Base-by-base conservation (phyloP, 2,797 vertebrate species). In the Cyclura pinguis region DNA sequence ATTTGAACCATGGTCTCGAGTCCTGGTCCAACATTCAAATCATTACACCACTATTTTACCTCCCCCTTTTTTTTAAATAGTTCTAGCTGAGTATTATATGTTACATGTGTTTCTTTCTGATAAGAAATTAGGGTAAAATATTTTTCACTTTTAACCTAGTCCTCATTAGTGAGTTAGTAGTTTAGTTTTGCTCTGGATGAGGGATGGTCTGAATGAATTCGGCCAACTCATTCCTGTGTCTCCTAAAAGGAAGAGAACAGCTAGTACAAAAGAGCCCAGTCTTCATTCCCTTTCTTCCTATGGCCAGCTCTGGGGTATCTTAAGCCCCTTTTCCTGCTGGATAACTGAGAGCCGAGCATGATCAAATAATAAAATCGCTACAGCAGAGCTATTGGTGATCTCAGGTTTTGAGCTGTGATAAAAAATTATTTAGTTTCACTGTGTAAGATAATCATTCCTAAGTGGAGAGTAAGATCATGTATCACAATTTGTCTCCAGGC, bases 381-480 rank as follows among this genome's bases (percentile, higher is more conserved):
- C 69, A 86, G 80, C 88, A 84, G 95, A 92, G 81, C 24, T 0
- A 0, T 83, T 32, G 1, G 1, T 29, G 0, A 5, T 92, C 24
- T 0, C 0, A 3, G 0, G 22, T 38, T 29, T 22, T 85, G 72
- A 77, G 20, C 22, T 81, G 81, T 47, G 64, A 67, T 42, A 55
- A 52, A 67, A 82, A 84, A 85, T 6, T 8, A 80, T 85, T 91
- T 76, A 77, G 1, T 69, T 85, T 8, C n/a, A 42, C 62, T 20
- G 42, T 88, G 32, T 88, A 80, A 94, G 12, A 32, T 92, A 88
- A 38, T 73, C 80, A 91, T 87, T 92, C 42, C 83, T 9, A 87
- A 7, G 81, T 92, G 47, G 0, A 83, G 69, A 62, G 27, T 78
- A 20, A 92, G 42, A 82, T 20, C 8, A 32, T 92, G 52, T 52